A percentile compares a stretch with the other conserved stretches of the same genome.
Conservation (phyloP, 1,140 invertebrate genomes). For the Zaprionus taronus region DNA sequence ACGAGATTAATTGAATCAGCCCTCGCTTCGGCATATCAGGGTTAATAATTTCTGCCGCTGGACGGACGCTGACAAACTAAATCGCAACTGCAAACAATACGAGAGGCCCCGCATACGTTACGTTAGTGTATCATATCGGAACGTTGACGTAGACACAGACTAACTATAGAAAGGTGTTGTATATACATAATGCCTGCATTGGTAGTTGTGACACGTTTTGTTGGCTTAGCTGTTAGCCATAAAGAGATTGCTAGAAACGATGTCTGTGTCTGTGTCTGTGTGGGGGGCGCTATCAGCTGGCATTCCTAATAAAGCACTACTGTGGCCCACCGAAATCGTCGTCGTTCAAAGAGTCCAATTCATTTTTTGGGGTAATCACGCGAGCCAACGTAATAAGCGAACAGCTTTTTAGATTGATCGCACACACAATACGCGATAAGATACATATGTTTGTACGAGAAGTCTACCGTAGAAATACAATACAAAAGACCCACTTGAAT, state of each 20-base stretch:
- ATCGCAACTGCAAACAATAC: conserved; percentile 34
- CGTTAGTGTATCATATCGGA: conserved; percentile 5
- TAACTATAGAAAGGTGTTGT: neutral
- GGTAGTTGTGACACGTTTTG: conserved; percentile 46
- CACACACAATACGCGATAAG: conserved; percentile 31
- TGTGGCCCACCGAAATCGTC: neutral
- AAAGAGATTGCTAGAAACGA: neutral
- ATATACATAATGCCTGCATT: conserved; percentile 3
- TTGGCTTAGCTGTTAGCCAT: conserved; percentile 30
- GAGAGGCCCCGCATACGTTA: conserved; percentile 35
- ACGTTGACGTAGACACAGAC: conserved; percentile 33
- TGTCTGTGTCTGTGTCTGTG: neutral
- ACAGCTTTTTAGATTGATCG: conserved; percentile 12
- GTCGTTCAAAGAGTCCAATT: conserved; percentile 1
- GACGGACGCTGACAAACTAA: conserved; percentile 40
- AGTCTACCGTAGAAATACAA: neutral
- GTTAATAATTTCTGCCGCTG: conserved; percentile 31
- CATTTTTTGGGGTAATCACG: conserved; percentile 15
- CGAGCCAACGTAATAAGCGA: conserved; percentile 32
- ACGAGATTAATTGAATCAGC: conserved; percentile 20
- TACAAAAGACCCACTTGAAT: conserved; percentile 39
- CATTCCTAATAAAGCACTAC: conserved; percentile 15
- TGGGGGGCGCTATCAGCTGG: conserved; percentile 16
- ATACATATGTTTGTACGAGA: conserved; percentile 1
- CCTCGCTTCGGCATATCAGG: conserved; percentile 2